These are phyloP conservation scores for Acanthurus tractus DNA, from an alignment of 2,797 vertebrate species.

Conservation along the genomic window DNA sequence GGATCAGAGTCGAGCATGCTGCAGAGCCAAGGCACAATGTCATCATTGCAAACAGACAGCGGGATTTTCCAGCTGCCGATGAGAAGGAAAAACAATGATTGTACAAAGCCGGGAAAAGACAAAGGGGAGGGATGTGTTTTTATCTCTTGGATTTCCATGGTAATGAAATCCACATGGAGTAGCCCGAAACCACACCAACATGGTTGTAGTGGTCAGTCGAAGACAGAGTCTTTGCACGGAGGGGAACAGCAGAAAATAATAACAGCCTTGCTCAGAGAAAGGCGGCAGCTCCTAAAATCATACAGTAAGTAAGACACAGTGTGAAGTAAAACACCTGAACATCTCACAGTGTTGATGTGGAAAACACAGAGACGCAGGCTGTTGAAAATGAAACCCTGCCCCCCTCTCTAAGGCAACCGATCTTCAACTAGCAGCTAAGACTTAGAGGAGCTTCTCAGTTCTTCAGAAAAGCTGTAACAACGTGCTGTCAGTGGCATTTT, in stretches of 20 bases:
- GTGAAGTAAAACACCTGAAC: no score
- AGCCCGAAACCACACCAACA: conserved; percentile 4
- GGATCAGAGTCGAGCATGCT: conserved; percentile 23
- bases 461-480: background rate
- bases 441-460: background rate
- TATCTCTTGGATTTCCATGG: conserved; percentile 42
- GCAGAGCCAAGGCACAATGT: conserved; percentile 32
- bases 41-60: conserved; percentile 18
- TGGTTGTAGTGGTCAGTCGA: conserved; percentile 16
- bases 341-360: no score
- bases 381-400: no score
- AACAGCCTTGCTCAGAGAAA: conserved; percentile 12
- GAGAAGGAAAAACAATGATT: conserved; percentile 33
- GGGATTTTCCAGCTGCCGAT: conserved; percentile 44
- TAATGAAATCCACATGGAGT: conserved; percentile 39
- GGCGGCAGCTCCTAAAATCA: conserved; percentile 2
- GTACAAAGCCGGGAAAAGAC: conserved; percentile 34
- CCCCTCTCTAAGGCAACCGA: background rate
- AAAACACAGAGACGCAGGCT: no score
- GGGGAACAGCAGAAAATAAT: conserved; percentile 45
- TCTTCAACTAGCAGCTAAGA: background rate
- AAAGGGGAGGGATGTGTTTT: conserved; percentile 22
- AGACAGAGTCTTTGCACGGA: conserved; percentile 16
- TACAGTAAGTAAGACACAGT: background rate
- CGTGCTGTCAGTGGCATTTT: background rate